phyloP scores from a whole-genome alignment of 2,888 invertebrate species.

The Cryptocheilus praepositus region DNA sequence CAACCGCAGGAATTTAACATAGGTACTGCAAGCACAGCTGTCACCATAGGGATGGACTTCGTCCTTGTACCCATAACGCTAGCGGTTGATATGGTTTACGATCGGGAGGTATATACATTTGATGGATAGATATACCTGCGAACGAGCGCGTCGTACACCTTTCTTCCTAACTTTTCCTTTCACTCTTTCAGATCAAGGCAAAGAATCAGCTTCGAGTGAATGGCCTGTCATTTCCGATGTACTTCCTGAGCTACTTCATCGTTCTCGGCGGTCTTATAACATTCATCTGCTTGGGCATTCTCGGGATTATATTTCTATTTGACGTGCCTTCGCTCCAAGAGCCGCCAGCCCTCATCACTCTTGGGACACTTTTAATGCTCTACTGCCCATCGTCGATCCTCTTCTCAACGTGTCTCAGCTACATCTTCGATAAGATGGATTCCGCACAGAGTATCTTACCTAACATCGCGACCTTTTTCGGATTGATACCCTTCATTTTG shows the following conservation, averaged over 20 bases:
- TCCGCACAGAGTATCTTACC: slow-evolving; percentile 88
- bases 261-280: slow-evolving; percentile 83
- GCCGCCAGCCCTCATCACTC: slow-evolving; percentile 82
- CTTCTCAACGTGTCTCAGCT: slow-evolving; percentile 86
- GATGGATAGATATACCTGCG: too few species aligned
- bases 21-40: slow-evolving; percentile 83
- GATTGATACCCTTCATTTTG: slow-evolving; percentile 84
- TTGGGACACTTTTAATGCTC: slow-evolving; percentile 81
- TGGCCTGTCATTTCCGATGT: slow-evolving; percentile 85
- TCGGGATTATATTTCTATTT: slow-evolving; percentile 80
- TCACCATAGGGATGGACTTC: slow-evolving; percentile 89
- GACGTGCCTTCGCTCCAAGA: slow-evolving; percentile 83
- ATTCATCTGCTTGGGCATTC: slow-evolving; percentile 80
- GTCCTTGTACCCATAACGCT: slow-evolving; percentile 86
- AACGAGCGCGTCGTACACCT: too few species aligned
- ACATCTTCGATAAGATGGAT: slow-evolving; percentile 88
- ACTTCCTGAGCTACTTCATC: slow-evolving; percentile 85
- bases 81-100: slow-evolving; percentile 88
- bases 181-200: slow-evolving; percentile 82
- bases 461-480: slow-evolving; percentile 84
- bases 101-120: slow-evolving; percentile 84
- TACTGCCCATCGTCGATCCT: slow-evolving; percentile 87
- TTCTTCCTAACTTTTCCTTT: too few species aligned
- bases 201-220: slow-evolving; percentile 89
- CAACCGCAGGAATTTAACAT: slow-evolving; percentile 84